These are phyloP conservation scores for Tachycineta bicolor DNA, from an alignment of 2,113 vertebrate genomes.

Conservation along the genomic window DNA sequence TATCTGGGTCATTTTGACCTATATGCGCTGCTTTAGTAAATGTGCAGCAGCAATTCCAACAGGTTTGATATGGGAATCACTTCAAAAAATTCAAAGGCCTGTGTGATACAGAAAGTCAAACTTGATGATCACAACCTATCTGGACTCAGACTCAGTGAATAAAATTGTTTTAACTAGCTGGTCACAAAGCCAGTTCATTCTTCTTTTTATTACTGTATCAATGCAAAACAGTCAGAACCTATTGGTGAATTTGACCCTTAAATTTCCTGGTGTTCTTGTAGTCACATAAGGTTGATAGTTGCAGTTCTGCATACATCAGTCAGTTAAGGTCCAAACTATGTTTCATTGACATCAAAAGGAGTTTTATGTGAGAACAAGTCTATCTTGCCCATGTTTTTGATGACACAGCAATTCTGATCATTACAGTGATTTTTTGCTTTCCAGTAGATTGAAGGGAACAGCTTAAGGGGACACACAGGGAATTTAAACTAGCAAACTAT, in stretches of 20 bases:
- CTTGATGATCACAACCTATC: background rate
- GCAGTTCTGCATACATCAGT: background rate
- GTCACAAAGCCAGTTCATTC: background rate
- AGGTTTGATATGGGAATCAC: background rate
- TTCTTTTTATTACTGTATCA: background rate
- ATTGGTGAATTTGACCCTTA: background rate
- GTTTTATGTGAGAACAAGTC: background rate
- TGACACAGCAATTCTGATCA: background rate
- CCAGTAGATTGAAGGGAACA: background rate
- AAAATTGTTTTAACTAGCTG: background rate
- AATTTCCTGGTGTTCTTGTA: background rate
- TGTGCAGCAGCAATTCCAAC: background rate
- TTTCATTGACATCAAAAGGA: background rate
- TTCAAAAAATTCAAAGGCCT: background rate
- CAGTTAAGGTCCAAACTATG: background rate
- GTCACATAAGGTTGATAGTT: accelerated
- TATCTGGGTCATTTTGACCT: background rate
- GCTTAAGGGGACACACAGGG: background rate
- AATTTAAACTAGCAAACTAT: background rate
- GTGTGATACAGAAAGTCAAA: background rate
- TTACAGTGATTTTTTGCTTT: background rate
- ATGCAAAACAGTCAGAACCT: background rate
- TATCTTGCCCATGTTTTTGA: background rate
- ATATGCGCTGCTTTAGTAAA: background rate
- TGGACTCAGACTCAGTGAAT: background rate